These are phyloP conservation scores for Phymastichus coffea DNA, from an alignment of 1,140 invertebrate genomes.

Conservation along the genomic window DNA sequence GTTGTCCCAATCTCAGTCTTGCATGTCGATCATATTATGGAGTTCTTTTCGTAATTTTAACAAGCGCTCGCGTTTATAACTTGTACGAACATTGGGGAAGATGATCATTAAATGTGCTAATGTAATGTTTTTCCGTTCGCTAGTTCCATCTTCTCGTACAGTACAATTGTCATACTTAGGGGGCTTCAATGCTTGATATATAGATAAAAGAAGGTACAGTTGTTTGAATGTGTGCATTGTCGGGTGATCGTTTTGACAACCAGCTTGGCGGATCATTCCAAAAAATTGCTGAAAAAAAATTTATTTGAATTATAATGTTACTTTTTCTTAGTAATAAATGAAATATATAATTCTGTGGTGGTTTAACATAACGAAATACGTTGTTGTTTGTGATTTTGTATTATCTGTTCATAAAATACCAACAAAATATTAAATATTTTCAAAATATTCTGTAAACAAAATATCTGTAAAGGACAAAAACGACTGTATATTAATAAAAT, in stretches of 20 bases:
- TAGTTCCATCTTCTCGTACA: constrained; percentile 6
- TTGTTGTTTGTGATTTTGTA: too few species aligned
- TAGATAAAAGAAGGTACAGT: constrained; percentile 31
- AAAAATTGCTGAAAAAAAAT: constrained; percentile 31
- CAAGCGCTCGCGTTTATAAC: not conserved
- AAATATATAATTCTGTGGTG: too few species aligned
- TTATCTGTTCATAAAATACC: too few species aligned
- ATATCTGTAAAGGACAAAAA: too few species aligned
- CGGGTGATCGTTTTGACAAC: constrained; percentile 31
- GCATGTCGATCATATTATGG: constrained; percentile 8
- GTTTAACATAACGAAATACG: too few species aligned
- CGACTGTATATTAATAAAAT: too few species aligned
- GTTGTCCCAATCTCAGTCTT: constrained; percentile 30
- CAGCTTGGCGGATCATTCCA: constrained; percentile 30
- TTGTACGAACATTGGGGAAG: not conserved
- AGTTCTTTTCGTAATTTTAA: constrained; percentile 20
- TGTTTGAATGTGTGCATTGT: constrained; percentile 32
- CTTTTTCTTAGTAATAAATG: too few species aligned
- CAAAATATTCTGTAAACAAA: too few species aligned
- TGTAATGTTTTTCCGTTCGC: not conserved
- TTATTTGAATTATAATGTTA: too few species aligned
- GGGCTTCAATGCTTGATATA: constrained; percentile 30
- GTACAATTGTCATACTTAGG: constrained; percentile 31
- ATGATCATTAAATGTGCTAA: constrained; percentile 20
- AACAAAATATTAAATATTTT: too few species aligned